Conservation (phyloP, 2,888 invertebrate genomes). For the Eueremaeus valkanovi region DNA sequence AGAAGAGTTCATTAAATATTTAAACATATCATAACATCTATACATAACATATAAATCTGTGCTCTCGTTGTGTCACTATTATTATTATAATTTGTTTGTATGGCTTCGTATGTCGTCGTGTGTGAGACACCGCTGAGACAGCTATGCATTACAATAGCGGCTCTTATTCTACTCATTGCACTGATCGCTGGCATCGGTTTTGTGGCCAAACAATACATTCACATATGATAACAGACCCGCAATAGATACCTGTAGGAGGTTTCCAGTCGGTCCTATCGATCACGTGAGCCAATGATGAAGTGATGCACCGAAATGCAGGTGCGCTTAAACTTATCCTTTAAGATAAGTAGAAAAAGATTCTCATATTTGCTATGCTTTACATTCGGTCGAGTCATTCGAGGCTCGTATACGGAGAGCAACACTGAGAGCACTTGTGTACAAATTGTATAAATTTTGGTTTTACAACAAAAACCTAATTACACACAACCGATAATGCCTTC, state of each 20-base stretch:
- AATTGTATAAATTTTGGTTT: neutral
- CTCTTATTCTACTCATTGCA: neutral
- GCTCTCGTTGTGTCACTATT: neutral
- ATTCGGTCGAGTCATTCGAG: neutral
- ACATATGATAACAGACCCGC: neutral
- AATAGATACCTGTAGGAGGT: conserved; percentile 29
- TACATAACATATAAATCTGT: conserved; percentile 11
- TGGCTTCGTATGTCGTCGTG: conserved; percentile 1
- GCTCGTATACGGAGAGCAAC: too few relatives aligned
- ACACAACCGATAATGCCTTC: conserved; percentile 20
- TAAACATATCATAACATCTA: conserved; percentile 30
- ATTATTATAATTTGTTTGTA: conserved; percentile 22
- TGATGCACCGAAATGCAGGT: neutral
- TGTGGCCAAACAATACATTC: neutral
- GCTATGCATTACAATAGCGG: neutral
- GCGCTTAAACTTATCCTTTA: conserved; percentile 15
- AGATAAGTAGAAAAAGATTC: neutral
- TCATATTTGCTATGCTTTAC: neutral
- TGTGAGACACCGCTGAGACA: neutral
- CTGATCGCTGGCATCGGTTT: neutral
- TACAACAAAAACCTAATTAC: conserved; percentile 25
- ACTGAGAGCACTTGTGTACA: neutral
- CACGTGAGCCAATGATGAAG: conserved; percentile 10
- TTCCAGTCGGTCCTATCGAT: neutral
- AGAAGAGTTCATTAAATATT: conserved; percentile 33